A percentile compares a stretch with the other conserved stretches of the same genome.
These are phyloP conservation scores for Slavum lentiscoides DNA, from an alignment of 2,888 invertebrate genomes.

Conservation along the genomic window DNA sequence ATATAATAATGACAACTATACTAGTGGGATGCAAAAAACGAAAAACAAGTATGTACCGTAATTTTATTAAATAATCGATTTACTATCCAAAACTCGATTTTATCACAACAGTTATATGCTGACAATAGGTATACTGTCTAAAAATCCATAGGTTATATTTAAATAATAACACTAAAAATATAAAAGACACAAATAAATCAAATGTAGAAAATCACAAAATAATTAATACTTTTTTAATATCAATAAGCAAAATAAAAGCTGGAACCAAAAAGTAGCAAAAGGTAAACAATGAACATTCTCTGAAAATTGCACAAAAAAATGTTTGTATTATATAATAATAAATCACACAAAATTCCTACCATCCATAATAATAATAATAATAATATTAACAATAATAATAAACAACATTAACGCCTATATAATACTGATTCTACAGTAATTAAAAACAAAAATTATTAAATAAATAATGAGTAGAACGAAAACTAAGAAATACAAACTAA, in stretches of 20 bases:
- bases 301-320: not conserved
- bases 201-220: not conserved
- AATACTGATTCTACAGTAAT: constrained; percentile 8
- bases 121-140: not conserved
- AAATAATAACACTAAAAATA: not conserved
- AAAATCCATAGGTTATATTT: not conserved
- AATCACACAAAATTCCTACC: constrained; percentile 1
- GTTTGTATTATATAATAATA: not conserved
- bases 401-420: not conserved
- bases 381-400: no score
- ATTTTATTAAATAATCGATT: not conserved
- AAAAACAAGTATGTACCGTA: not conserved
- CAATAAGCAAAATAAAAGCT: not conserved
- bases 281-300: not conserved
- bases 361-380: not conserved
- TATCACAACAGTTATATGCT: constrained; percentile 17
- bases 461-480: not conserved
- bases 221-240: not conserved
- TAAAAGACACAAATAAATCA: constrained; percentile 1
- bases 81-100: not conserved
- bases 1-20: no score
- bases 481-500: constrained; percentile 35
- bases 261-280: constrained; percentile 14
- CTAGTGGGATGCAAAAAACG: no score
- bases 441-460: constrained; percentile 14